Evolutionary conservation across 2,797 vertebrate species (phyloP).

Genomic region (Myotis planiceps): DNA sequence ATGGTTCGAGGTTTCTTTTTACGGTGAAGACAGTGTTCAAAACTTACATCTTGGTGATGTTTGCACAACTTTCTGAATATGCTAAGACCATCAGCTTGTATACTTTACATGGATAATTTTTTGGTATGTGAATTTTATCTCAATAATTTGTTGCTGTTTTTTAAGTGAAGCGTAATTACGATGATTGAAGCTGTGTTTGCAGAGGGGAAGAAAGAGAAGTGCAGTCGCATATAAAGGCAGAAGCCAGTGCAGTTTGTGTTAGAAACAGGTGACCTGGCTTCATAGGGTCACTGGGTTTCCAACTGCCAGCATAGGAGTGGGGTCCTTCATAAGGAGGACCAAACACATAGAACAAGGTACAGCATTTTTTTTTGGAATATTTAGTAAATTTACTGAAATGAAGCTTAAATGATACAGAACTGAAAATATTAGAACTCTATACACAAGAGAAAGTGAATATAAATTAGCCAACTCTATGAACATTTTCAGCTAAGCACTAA

Average conservation of each 20-base stretch:
- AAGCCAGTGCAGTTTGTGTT: background rate
- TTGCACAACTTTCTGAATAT: background rate
- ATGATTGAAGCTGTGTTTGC: background rate
- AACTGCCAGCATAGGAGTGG: background rate
- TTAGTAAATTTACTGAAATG: slow-evolving; percentile 86
- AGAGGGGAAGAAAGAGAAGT: background rate
- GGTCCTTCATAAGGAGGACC: background rate
- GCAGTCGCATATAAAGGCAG: background rate
- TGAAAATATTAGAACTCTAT: no score
- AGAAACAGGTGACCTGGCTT: background rate
- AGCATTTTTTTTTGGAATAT: slow-evolving; percentile 61
- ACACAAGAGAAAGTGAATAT: no score
- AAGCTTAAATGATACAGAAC: no score
- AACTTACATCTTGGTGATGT: background rate
- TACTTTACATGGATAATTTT: background rate
- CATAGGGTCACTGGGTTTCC: background rate
- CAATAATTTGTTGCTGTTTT: background rate
- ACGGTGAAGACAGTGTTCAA: background rate
- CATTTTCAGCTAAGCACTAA: slow-evolving; percentile 79
- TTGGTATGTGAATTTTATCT: background rate
- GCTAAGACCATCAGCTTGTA: background rate
- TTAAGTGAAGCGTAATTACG: background rate
- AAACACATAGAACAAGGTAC: slow-evolving; percentile 29
- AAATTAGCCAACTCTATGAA: background rate
- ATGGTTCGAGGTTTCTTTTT: background rate